These are phyloP conservation scores for Pseudomyrmex cubaensis DNA, from an alignment of 1,140 invertebrate genomes.

Conservation along the genomic window DNA sequence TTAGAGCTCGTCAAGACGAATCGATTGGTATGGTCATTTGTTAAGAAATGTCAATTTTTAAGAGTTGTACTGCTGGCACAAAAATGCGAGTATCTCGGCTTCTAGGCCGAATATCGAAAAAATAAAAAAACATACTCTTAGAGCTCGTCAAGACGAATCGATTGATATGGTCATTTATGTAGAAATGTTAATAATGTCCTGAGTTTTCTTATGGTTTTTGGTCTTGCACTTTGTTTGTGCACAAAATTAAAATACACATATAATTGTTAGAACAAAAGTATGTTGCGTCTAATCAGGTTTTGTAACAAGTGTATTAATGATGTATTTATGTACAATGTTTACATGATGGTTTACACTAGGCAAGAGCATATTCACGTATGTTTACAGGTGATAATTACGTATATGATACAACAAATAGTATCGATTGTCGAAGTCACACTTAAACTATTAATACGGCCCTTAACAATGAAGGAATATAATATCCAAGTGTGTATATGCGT, in stretches of 20 bases:
- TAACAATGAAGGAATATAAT: conserved; percentile 38
- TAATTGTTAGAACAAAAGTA: too few relatives aligned
- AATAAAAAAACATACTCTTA: too few relatives aligned
- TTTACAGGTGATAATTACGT: conserved; percentile 33
- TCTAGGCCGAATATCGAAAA: too few relatives aligned
- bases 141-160: too few relatives aligned
- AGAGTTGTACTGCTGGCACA: too few relatives aligned
- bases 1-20: too few relatives aligned
- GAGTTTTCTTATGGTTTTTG: not conserved
- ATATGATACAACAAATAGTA: conserved; percentile 72
- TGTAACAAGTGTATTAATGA: conserved; percentile 74
- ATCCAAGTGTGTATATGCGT: not conserved
- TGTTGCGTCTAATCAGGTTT: conserved; percentile 35
- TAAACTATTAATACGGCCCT: conserved; percentile 60
- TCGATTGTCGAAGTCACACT: conserved; percentile 44
- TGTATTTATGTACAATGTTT: conserved; percentile 78
- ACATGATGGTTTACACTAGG: conserved; percentile 65
- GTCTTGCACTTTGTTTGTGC: not conserved
- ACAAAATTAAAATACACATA: too few relatives aligned
- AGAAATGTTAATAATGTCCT: too few relatives aligned
- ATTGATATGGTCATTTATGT: too few relatives aligned
- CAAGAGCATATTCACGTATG: conserved; percentile 60
- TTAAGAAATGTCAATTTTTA: too few relatives aligned
- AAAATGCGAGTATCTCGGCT: too few relatives aligned
- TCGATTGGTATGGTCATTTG: too few relatives aligned